Evolutionary conservation across 2,888 invertebrate genomes (phyloP).

Genomic region (Hemicrepidius hirtus): DNA sequence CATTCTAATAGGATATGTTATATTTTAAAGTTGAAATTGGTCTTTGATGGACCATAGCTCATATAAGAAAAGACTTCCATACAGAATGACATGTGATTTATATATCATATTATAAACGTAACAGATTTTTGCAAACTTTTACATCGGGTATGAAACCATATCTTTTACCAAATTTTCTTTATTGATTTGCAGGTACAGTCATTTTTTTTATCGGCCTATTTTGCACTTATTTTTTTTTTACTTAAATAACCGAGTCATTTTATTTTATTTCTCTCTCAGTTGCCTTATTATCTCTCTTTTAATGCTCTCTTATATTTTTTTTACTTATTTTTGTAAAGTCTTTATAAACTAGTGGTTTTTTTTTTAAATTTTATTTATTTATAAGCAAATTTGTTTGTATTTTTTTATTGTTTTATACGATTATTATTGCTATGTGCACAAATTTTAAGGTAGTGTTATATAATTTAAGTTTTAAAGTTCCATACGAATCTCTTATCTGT

Average conservation of each 20-base stretch:
- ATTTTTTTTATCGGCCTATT: conserved; percentile 43
- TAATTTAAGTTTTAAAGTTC: conserved; percentile 31
- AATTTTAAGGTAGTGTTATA: conserved; percentile 25
- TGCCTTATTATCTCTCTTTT: conserved; percentile 25
- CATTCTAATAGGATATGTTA: conserved; percentile 47
- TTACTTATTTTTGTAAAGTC: conserved; percentile 33
- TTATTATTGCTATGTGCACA: conserved; percentile 44
- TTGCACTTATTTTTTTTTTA: conserved; percentile 40
- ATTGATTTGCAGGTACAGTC: background rate
- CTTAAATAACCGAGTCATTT: conserved; percentile 18
- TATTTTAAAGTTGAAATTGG: conserved; percentile 48
- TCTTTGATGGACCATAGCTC: conserved; percentile 59
- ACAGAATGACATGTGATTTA: conserved; percentile 62
- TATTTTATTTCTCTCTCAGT: background rate
- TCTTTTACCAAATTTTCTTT: conserved; percentile 21
- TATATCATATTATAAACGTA: conserved; percentile 45
- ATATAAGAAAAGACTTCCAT: conserved; percentile 65
- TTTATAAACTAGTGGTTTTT: conserved; percentile 13
- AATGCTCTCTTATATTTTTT: conserved; percentile 38
- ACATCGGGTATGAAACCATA: conserved; percentile 34
- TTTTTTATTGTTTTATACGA: conserved; percentile 31
- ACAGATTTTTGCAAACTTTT: conserved; percentile 36
- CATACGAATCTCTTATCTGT: conserved; percentile 30
- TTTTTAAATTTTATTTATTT: conserved; percentile 39
- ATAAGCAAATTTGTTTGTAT: conserved; percentile 26